Conservation (phyloP, 2,797 vertebrate species). For the Lagodon rhomboides region DNA sequence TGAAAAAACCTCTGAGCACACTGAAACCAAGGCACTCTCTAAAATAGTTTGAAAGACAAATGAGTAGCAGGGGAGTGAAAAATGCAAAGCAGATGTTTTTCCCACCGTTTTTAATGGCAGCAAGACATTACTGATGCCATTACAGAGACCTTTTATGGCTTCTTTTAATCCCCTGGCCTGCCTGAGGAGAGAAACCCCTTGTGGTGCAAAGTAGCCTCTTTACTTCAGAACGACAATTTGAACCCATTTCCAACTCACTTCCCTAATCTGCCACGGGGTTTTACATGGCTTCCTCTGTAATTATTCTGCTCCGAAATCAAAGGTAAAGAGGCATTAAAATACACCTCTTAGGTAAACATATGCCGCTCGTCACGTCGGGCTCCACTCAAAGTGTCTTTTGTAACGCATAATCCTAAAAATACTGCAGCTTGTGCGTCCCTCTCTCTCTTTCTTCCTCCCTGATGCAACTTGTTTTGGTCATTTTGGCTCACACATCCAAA, state of each 20-base stretch:
- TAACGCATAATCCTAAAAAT: constrained; percentile 42
- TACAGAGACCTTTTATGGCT: constrained; percentile 97
- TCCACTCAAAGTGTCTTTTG: constrained; percentile 83
- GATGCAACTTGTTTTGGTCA: constrained; percentile 38
- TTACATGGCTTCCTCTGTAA: constrained; percentile 85
- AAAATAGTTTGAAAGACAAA: constrained; percentile 84
- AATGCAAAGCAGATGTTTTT: constrained; percentile 90
- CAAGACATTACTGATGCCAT: constrained; percentile 97
- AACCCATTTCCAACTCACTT: constrained; percentile 95
- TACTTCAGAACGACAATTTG: constrained; percentile 95
- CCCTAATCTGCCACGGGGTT: constrained; percentile 93
- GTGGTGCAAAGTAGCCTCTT: constrained; percentile 94
- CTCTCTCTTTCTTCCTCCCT: neutral
- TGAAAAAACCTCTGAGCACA: constrained; percentile 64
- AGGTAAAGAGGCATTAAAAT: constrained; percentile 77
- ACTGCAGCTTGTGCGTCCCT: neutral
- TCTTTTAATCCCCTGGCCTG: constrained; percentile 93
- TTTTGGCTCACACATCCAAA: constrained; percentile 56
- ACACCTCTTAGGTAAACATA: constrained; percentile 89
- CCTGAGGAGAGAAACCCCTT: constrained; percentile 93
- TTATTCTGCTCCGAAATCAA: constrained; percentile 80
- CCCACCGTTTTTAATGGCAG: constrained; percentile 97
- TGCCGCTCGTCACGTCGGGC: constrained; percentile 86
- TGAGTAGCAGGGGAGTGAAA: constrained; percentile 85
- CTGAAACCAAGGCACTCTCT: constrained; percentile 67